Percentiles rank a stretch among this genome's conserved stretches.
phyloP scores from a whole-genome alignment of 2,797 vertebrate genomes.

The Vipera latastei region DNA sequence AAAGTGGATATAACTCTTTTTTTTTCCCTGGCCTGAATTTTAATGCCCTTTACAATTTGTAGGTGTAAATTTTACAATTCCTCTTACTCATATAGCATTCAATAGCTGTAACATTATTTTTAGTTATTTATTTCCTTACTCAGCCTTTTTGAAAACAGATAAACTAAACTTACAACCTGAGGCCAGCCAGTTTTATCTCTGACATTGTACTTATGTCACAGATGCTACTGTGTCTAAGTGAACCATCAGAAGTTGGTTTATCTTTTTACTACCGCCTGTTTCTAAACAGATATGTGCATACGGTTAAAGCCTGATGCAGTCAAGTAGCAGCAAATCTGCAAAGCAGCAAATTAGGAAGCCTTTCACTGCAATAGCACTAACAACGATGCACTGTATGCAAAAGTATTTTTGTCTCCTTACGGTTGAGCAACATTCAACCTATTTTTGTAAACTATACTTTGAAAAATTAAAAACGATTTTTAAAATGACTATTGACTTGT shows the following conservation, averaged over 20 bases:
- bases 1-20: neutral
- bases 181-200: neutral
- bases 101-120: neutral
- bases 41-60: neutral
- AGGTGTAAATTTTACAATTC: neutral
- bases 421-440: constrained; percentile 1
- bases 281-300: neutral
- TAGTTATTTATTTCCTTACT: neutral
- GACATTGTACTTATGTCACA: neutral
- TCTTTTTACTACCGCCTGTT: neutral
- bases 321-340: neutral
- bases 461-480: neutral
- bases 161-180: neutral
- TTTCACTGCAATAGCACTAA: neutral
- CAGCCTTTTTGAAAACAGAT: neutral
- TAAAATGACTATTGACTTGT: constrained; percentile 55
- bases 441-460: constrained; percentile 13
- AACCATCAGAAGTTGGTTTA: neutral
- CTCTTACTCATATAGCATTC: neutral
- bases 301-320: neutral
- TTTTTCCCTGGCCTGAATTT: neutral
- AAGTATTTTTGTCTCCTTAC: neutral
- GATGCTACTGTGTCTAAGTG: neutral
- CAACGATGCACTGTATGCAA: neutral
- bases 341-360: neutral